phyloP scores from a whole-genome alignment of 30 jellyfish, hydroid and myxozoan species.

The Cassiopea andromeda region DNA sequence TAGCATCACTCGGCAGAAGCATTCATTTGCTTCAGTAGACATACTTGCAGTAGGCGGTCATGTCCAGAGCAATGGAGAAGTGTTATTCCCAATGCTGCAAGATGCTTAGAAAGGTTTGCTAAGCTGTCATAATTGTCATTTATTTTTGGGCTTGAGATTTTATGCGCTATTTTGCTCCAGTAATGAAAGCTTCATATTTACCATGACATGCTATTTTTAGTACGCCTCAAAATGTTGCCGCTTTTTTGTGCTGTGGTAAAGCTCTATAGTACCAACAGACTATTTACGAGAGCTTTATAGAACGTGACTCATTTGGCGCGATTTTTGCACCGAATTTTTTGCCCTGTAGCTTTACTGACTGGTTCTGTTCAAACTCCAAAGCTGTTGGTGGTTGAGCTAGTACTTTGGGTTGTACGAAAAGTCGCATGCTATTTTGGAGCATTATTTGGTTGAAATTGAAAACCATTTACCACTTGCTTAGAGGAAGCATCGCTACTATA shows the following conservation, averaged over 20 bases:
- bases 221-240: too few relatives aligned
- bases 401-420: background rate
- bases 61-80: background rate
- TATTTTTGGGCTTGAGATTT: too few relatives aligned
- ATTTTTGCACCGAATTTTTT: too few relatives aligned
- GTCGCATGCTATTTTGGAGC: background rate
- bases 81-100: background rate
- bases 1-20: background rate
- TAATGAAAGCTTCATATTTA: too few relatives aligned
- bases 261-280: too few relatives aligned
- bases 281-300: too few relatives aligned
- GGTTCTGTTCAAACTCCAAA: background rate
- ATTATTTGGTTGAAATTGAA: background rate
- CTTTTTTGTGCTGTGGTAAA: too few relatives aligned
- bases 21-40: background rate
- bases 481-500: background rate
- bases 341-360: too few relatives aligned
- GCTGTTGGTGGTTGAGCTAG: background rate
- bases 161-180: too few relatives aligned
- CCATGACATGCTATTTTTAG: too few relatives aligned
- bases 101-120: background rate
- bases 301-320: too few relatives aligned
- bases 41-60: background rate
- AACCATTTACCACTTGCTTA: background rate
- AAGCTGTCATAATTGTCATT: background rate